These are phyloP conservation scores for Tachycineta bicolor DNA, from an alignment of 2,113 vertebrate genomes.

Conservation along the genomic window DNA sequence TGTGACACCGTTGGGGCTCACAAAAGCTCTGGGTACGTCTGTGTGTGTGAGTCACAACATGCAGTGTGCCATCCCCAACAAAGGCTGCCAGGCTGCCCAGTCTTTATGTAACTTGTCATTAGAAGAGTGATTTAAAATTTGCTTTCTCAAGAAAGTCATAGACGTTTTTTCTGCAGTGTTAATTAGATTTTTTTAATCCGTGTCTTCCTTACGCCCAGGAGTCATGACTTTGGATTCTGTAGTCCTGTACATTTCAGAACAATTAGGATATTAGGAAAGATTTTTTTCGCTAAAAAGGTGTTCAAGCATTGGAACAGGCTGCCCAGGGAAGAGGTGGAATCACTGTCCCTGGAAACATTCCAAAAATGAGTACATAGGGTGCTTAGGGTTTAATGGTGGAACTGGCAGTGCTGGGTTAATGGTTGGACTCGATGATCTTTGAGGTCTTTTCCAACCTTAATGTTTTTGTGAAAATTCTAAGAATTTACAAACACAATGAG, in stretches of 20 bases:
- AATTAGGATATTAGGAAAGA: not conserved
- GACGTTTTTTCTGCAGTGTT: not conserved
- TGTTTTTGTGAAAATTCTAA: not conserved
- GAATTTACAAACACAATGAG: not conserved
- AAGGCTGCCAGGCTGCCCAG: not conserved
- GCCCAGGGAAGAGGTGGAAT: not conserved
- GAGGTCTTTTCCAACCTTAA: not conserved
- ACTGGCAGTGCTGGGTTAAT: not conserved
- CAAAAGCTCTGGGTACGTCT: not conserved
- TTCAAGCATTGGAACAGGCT: not conserved
- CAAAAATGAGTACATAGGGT: not conserved
- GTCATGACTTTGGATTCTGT: not conserved
- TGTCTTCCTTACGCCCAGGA: not conserved
- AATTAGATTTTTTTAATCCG: not conserved
- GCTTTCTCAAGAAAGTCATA: not conserved
- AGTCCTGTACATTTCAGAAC: not conserved
- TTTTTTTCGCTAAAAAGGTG: not conserved
- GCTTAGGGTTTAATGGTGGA: not conserved
- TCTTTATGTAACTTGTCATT: not conserved
- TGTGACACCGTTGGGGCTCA: rapidly evolving
- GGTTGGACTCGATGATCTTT: not conserved
- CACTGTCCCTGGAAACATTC: not conserved
- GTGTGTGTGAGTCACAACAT: not conserved
- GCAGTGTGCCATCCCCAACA: rapidly evolving
- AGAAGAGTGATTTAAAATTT: not conserved